Base-by-base conservation (phyloP, 1,140 invertebrate genomes). In the Penaeus chinensis region DNA sequence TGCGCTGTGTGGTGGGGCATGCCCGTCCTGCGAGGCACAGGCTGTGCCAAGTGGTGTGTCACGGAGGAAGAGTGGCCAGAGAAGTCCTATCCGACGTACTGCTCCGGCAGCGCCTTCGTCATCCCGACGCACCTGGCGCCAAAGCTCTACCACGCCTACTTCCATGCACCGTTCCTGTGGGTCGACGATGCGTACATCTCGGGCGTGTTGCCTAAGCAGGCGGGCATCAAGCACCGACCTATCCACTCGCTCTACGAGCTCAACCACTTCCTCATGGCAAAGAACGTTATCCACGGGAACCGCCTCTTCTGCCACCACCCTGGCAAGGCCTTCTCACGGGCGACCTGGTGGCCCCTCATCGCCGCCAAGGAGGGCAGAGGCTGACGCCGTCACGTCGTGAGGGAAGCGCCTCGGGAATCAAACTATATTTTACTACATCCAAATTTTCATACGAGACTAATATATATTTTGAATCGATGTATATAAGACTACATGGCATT, bases 101-200 rank as follows among this genome's bases (percentile, higher is more conserved):
- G 90, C 13, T 90, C 91, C 19, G 91, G 92, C 0, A 88, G 90
- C n/a, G 89, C 90, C 18, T 92, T 91, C 76, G 20, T 92, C 20
- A 89, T 91, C 0, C 78, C 80, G 24, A 89, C 87, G 0, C 37
- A 76, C 32, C 20, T 89, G 22, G 78, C 90, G 90, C 85, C 87
- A 5, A 7, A 32, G 4, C 79, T 91, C 62, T 91, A 91, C 81
- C 84, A 90, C 18, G 90, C 91, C 19, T 91, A 91, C 42, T 79
- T 80, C 27, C 82, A 86, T 18, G 90, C 91, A 16, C 91, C 91
- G 22, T 91, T 92, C 85, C 91, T 93, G 86, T 92, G 92, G 91
- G 89, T 93, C 84, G 93, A 93, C 84, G 93, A 93, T 82, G 92
- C 92, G 4, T 93, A 91, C 90, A 91, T 93, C 22, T 93, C 93